These are phyloP conservation scores for Riptortus pedestris DNA, from an alignment of 1,140 invertebrate genomes.

Conservation along the genomic window DNA sequence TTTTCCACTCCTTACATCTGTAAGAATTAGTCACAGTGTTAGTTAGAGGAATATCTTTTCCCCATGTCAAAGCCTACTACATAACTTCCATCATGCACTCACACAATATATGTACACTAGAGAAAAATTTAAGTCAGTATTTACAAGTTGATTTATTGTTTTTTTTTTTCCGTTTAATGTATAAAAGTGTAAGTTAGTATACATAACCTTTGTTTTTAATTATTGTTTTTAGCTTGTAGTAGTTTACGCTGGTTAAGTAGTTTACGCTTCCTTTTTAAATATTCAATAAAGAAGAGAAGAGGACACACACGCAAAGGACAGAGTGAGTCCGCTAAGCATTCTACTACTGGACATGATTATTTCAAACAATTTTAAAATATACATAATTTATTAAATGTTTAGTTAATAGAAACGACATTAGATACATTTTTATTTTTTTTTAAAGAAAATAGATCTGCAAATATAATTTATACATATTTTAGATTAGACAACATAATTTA, in stretches of 20 bases:
- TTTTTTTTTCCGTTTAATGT: conserved; percentile 9
- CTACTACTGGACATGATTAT: conserved; percentile 29
- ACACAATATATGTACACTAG: conserved; percentile 27
- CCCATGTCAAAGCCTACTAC: conserved; percentile 29
- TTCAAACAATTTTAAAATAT: conserved; percentile 16
- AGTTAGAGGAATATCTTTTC: conserved; percentile 28
- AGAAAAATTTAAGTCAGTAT: conserved; percentile 22
- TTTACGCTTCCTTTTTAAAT: conserved; percentile 22
- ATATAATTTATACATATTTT: too few species aligned
- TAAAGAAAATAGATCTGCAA: too few species aligned
- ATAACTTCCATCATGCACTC: conserved; percentile 28
- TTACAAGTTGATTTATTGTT: conserved; percentile 25
- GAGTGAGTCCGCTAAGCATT: conserved; percentile 27
- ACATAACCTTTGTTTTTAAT: conserved; percentile 11
- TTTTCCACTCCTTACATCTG: conserved; percentile 29
- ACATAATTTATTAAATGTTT: background rate
- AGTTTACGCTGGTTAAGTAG: conserved; percentile 19
- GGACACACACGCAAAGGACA: conserved; percentile 26
- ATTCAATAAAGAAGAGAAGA: conserved; percentile 22
- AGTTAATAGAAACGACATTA: background rate
- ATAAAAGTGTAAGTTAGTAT: conserved; percentile 15
- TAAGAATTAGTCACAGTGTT: conserved; percentile 29
- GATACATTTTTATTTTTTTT: background rate
- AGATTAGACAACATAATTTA: too few species aligned
- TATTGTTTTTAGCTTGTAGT: conserved; percentile 14